Percentiles rank a stretch among this genome's conserved stretches.
phyloP scores from a whole-genome alignment of 2,113 vertebrate species.

The Ochotona curzoniae region DNA sequence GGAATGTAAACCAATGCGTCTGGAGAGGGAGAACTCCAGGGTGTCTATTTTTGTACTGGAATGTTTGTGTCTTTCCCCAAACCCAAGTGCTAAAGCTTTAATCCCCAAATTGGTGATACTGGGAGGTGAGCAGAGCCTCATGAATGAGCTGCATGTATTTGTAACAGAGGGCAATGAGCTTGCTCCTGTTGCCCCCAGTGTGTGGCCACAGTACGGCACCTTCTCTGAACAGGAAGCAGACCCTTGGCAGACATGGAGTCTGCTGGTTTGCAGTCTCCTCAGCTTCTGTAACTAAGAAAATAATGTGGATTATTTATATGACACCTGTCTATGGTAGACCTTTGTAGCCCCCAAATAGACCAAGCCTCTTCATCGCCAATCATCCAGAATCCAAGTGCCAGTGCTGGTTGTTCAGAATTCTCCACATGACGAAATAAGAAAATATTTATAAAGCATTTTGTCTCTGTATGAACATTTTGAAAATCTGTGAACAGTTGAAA shows the following conservation, averaged over 20 bases:
- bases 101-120: neutral
- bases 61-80: neutral
- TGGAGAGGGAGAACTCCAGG: neutral
- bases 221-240: neutral
- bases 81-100: neutral
- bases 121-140: neutral
- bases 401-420: neutral
- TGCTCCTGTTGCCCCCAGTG: no score
- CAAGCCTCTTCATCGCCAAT: neutral
- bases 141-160: neutral
- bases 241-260: neutral
- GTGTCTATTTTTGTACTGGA: neutral
- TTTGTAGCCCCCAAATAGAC: neutral
- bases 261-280: neutral
- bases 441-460: neutral
- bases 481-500: neutral
- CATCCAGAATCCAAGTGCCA: neutral
- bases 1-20: neutral
- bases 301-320: neutral
- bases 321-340: neutral
- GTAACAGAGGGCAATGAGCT: neutral
- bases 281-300: neutral
- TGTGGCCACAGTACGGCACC: neutral
- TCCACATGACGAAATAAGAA: neutral
- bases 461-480: neutral